These are phyloP conservation scores for Pipistrellus pipistrellus DNA, from an alignment of 2,797 vertebrate species.

Conservation along the genomic window DNA sequence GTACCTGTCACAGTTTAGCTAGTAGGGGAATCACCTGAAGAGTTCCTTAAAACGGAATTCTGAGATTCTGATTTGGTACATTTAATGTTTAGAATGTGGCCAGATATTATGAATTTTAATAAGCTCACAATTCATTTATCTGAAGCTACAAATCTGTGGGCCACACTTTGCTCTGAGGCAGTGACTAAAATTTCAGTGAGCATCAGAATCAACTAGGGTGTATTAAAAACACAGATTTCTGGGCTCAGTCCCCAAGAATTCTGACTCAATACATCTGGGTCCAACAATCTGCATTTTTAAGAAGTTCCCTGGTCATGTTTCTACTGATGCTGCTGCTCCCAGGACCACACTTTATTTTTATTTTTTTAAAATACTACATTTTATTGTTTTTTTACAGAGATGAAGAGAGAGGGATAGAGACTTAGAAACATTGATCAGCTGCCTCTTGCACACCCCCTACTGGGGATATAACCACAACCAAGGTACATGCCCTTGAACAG, in stretches of 20 bases:
- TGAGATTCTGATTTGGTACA: neutral
- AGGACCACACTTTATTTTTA: neutral
- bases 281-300: neutral
- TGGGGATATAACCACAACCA: too few relatives aligned
- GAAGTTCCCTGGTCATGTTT: neutral
- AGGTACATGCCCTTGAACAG: too few relatives aligned
- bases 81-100: neutral
- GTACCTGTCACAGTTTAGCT: neutral
- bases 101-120: conserved; percentile 16
- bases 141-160: neutral
- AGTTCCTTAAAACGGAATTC: neutral
- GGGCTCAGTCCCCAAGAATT: neutral
- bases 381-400: too few relatives aligned
- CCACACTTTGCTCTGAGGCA: neutral
- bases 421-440: too few relatives aligned
- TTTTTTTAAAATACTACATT: too few relatives aligned
- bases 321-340: neutral
- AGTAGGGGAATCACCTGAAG: neutral
- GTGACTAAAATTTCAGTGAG: neutral
- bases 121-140: neutral
- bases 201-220: neutral
- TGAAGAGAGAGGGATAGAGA: too few relatives aligned
- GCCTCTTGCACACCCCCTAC: too few relatives aligned
- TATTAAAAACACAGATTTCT: neutral
- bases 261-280: neutral